Evolutionary conservation across 1,140 invertebrate genomes (phyloP).

Genomic region (Bombus pyrosoma): DNA sequence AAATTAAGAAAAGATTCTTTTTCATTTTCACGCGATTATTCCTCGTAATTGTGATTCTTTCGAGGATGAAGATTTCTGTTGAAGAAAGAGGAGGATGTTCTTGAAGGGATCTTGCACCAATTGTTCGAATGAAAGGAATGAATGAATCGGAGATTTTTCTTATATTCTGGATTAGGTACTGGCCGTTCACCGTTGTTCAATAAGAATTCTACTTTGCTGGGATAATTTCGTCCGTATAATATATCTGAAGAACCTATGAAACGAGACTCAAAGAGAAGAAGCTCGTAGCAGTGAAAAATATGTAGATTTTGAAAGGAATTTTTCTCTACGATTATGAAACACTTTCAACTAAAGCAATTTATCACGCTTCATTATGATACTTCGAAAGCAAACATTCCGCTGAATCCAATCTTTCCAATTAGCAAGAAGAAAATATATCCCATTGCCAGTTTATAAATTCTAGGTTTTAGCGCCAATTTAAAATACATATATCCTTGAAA

Average conservation of each 20-base stretch:
- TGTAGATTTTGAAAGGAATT: neutral
- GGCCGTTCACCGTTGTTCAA: no score
- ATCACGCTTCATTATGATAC: neutral
- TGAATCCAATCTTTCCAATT: neutral
- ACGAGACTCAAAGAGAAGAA: neutral
- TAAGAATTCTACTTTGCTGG: neutral
- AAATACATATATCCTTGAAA: neutral
- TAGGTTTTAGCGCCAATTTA: neutral
- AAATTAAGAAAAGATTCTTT: neutral
- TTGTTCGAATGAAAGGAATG: neutral
- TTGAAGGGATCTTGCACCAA: neutral
- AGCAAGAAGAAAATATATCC: no score
- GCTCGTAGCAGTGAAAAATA: neutral
- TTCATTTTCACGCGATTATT: neutral
- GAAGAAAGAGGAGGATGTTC: neutral
- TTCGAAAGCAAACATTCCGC: neutral
- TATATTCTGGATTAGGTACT: no score
- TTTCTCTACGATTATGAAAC: neutral
- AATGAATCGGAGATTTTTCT: neutral
- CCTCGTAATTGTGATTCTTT: neutral
- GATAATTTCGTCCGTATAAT: neutral
- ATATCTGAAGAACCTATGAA: neutral
- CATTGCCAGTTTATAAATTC: neutral
- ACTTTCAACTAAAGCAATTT: no score
- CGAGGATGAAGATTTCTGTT: no score